Evolutionary conservation across 2,797 vertebrate genomes (phyloP), one percentile per base, ranked within the genome.

Genomic region (Pampus argenteus): DNA sequence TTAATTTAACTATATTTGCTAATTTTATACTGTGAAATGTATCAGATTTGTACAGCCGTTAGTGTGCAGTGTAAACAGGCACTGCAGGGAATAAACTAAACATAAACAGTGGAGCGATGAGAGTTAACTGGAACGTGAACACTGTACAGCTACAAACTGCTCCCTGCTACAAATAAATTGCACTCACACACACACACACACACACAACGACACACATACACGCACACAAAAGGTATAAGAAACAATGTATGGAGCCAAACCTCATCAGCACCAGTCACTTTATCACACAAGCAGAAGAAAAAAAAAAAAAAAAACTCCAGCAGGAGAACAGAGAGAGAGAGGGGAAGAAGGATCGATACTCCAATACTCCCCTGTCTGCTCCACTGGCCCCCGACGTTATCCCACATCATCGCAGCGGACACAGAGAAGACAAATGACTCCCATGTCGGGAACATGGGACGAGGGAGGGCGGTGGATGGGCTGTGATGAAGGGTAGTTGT

Each of bases 341-440:
- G 71, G 75, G 64, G 51, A 74, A 74, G 75, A 62, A 83, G 69
- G 82, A 92, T 93, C 92, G 78, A 93, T 93, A 92, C 79, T 91
- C 90, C 90, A 90, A 89, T 91, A 91, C 81, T 90, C 79, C 80
- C 83, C 74, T 88, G 90, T 91, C 86, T 89, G 90, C 92, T 90
- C 84, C 89, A 81, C 86, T 88, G 90, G 86, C 83, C 88, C 84
- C 82, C 62, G 63, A 86, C 65, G 74, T 91, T 92, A 90, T 92
- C 89, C 85, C 83, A 85, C 88, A 92, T 92, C 88, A 92, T 91
- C 83, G 78, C 85, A 48, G 84, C 61, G 61, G 85, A 89, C 89
- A 81, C 64, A 38, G 60, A 47, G 71, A 91, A 92, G 91, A 92
- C 89, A 87, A 92, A 91, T 85, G 89, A 87, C 89, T 89, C 89